Evolutionary conservation across 2,888 invertebrate species (phyloP), one percentile per base, ranked within the genome.

Genomic region (Calliopum simillimum): DNA sequence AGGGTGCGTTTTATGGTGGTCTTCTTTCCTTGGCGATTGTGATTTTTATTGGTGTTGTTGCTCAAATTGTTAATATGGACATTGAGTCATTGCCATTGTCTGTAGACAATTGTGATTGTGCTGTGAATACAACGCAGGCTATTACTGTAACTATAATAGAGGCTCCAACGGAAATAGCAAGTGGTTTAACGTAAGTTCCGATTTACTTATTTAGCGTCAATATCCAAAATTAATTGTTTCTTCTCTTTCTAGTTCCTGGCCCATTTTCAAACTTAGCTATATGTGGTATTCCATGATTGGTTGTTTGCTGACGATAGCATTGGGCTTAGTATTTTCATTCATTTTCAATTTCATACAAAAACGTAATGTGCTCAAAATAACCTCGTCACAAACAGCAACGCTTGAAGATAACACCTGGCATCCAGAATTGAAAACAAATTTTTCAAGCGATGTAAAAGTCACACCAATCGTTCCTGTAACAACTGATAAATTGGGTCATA

Each of bases 211-310:
- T 11, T 13, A 44, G 4, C 4, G 5, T 44, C 16, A 5, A 13
- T 4, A 4, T 21, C 14, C 4, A 46, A 53, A 49, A 6, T 25
- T 44, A 47, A 16, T 49, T 58, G 23, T 25, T 59, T 41, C 1
- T 55, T 64, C 23, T 12, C 1, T 33, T 25, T 56, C 13, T 73
- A 86, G 85, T 2, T 80, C 83, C 13, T 84, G 84, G 79, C 86
- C 88, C 82, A 83, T 95, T 71, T 95, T 93, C 82, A 89, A 91
- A n/a, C 87, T 95, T 68, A 94, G 94, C 43, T 97, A 96, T 84
- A 89, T 97, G 81, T 97, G 96, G 96, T 97, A 96, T 86, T 94
- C 95, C 8, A 91, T 91, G 66, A 90, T 96, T 69, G 96, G 96
- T 4, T 93, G 92, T 76, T 76, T 91, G 4, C 87, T 91, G 1